A percentile compares a stretch with the other conserved stretches of the same genome.
phyloP scores from a whole-genome alignment of 2,113 vertebrate genomes.

The Phoenicopterus ruber region DNA sequence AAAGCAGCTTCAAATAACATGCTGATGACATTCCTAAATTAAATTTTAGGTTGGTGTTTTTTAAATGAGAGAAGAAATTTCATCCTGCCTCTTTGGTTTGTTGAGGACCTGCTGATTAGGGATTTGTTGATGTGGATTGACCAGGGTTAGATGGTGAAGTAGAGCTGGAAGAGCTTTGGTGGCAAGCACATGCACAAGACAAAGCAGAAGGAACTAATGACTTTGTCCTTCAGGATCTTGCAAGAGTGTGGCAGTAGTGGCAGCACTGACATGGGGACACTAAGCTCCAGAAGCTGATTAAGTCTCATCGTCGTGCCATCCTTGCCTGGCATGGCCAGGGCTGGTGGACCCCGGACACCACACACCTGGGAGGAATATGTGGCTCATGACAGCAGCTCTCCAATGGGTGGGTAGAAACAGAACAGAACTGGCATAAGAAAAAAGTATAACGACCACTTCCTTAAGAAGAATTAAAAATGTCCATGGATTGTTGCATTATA shows the following conservation, averaged over 20 bases:
- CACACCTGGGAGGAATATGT: background rate
- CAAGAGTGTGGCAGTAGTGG: background rate
- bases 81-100: background rate
- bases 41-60: background rate
- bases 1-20: background rate
- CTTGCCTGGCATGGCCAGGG: background rate
- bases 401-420: background rate
- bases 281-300: background rate
- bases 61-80: background rate
- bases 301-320: background rate
- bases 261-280: rapidly evolving
- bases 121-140: background rate
- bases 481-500: background rate
- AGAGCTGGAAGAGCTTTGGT: background rate
- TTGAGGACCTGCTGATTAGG: background rate
- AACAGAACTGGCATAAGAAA: background rate
- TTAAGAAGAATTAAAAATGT: background rate
- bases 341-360: background rate
- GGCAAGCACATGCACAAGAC: background rate
- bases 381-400: background rate
- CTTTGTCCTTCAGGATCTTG: background rate
- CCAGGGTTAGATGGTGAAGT: background rate
- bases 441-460: background rate
- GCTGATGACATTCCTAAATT: background rate
- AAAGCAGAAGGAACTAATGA: background rate